Evolutionary conservation across 2,797 vertebrate species (phyloP).

Genomic region (Sparidentex hasta): DNA sequence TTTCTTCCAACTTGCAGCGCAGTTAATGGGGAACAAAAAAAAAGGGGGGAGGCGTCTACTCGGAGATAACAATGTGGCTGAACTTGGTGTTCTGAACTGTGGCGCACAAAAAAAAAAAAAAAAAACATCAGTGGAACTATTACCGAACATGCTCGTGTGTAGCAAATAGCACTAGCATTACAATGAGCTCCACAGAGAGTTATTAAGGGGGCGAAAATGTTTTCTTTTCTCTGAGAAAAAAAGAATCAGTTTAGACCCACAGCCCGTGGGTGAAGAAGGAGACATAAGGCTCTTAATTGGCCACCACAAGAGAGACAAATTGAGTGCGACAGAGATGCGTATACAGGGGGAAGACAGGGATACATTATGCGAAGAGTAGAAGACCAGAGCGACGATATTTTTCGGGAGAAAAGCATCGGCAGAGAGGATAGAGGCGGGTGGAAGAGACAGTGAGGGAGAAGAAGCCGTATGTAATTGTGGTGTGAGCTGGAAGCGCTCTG

Average conservation of each 20-base stretch:
- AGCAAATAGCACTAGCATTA: slow-evolving; percentile 47
- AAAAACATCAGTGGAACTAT: slow-evolving; percentile 57
- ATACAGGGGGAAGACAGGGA: slow-evolving; percentile 51
- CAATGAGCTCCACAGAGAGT: slow-evolving; percentile 72
- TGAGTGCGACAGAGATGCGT: slow-evolving; percentile 57
- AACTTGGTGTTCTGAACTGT: slow-evolving; percentile 54
- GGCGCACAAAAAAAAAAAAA: slow-evolving; percentile 25
- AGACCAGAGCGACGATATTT: slow-evolving; percentile 62
- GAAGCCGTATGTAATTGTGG: slow-evolving; percentile 77
- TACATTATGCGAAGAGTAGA: slow-evolving; percentile 64
- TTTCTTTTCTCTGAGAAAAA: slow-evolving; percentile 52
- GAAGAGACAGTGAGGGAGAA: slow-evolving; percentile 70
- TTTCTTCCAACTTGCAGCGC: slow-evolving; percentile 61
- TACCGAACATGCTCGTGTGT: slow-evolving; percentile 42
- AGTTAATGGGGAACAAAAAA: slow-evolving; percentile 54
- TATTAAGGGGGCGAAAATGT: slow-evolving; percentile 69
- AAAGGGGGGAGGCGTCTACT: slow-evolving; percentile 15
- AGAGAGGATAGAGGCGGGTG: slow-evolving; percentile 49
- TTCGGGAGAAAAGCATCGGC: slow-evolving; percentile 41
- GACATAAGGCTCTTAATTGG: slow-evolving; percentile 75
- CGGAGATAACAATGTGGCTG: slow-evolving; percentile 56
- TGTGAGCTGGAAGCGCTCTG: slow-evolving; percentile 66
- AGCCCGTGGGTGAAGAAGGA: slow-evolving; percentile 61
- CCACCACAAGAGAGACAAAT: slow-evolving; percentile 63
- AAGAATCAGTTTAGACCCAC: slow-evolving; percentile 40